phyloP scores from a whole-genome alignment of 1,140 invertebrate species.

The Drusus annulatus region DNA sequence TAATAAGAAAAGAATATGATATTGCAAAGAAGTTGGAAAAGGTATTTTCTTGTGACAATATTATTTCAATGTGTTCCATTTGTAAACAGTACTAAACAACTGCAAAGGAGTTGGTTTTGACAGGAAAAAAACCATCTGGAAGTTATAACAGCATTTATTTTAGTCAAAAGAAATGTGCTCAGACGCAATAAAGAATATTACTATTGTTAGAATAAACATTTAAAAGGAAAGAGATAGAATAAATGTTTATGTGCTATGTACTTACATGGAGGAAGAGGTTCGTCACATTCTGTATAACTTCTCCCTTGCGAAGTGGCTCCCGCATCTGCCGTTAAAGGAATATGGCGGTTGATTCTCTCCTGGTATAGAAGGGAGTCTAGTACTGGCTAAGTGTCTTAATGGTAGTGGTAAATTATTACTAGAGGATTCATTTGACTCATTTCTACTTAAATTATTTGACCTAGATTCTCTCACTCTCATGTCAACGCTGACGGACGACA shows the following conservation, averaged over 20 bases:
- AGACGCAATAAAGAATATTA: too few species aligned
- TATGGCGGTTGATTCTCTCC: slow-evolving; percentile 55
- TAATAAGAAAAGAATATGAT: too few species aligned
- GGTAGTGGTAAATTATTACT: slow-evolving; percentile 71
- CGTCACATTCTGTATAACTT: slow-evolving; percentile 77
- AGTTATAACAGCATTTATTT: too few species aligned
- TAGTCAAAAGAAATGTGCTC: too few species aligned
- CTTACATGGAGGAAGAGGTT: slow-evolving; percentile 81
- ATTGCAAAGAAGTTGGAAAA: too few species aligned
- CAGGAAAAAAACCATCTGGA: too few species aligned
- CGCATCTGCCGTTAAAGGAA: slow-evolving; percentile 49
- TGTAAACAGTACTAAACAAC: too few species aligned
- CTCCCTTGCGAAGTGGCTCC: slow-evolving; percentile 60
- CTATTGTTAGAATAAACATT: too few species aligned
- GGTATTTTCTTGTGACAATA: too few species aligned
- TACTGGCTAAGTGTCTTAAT: slow-evolving; percentile 81
- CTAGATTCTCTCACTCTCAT: slow-evolving; percentile 54
- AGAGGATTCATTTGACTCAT: slow-evolving; percentile 60
- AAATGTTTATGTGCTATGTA: not conserved
- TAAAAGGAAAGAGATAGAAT: too few species aligned
- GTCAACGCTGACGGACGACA: slow-evolving; percentile 51
- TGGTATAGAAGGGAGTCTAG: slow-evolving; percentile 79
- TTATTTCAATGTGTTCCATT: too few species aligned
- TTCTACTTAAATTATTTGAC: slow-evolving; percentile 57
- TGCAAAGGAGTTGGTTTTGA: too few species aligned